phyloP scores from a whole-genome alignment of 2,797 vertebrate species.

The Tangara arthus region DNA sequence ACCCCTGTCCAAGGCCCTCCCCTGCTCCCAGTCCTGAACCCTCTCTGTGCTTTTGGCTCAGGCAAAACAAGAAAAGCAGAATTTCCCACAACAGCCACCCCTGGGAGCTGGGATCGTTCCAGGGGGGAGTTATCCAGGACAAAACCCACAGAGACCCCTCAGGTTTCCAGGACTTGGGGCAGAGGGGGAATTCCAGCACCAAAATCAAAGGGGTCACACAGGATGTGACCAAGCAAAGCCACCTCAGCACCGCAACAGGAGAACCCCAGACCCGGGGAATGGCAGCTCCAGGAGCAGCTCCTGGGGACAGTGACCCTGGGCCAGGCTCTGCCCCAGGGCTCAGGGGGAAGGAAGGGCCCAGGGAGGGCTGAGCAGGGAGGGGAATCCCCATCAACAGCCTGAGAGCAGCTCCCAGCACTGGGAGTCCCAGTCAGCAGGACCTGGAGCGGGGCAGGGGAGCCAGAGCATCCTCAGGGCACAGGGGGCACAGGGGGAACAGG shows the following conservation, averaged over 20 bases:
- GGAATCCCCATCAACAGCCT: not conserved
- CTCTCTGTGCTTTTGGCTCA: not conserved
- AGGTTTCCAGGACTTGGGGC: not conserved
- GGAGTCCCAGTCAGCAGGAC: not conserved
- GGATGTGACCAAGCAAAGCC: not conserved
- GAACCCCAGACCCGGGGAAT: accelerated
- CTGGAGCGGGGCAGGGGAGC: not conserved
- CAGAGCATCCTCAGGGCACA: accelerated
- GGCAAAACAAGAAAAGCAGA: not conserved
- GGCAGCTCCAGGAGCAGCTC: not conserved
- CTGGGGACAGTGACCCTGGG: not conserved
- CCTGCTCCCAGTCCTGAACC: not conserved
- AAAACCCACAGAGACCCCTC: accelerated
- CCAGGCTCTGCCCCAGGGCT: not conserved
- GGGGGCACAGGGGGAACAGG: not conserved
- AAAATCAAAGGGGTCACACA: accelerated
- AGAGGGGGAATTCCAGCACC: not conserved
- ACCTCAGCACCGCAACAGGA: accelerated
- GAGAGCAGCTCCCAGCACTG: not conserved
- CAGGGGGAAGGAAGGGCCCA: not conserved
- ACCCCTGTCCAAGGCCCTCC: not conserved
- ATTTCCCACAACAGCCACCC: not conserved
- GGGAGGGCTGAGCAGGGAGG: not conserved
- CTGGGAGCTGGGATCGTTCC: not conserved
- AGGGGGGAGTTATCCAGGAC: not conserved